Percentiles rank a stretch among this genome's conserved stretches.
These are phyloP conservation scores for Lerema accius DNA, from an alignment of 1,140 invertebrate genomes.

Conservation along the genomic window DNA sequence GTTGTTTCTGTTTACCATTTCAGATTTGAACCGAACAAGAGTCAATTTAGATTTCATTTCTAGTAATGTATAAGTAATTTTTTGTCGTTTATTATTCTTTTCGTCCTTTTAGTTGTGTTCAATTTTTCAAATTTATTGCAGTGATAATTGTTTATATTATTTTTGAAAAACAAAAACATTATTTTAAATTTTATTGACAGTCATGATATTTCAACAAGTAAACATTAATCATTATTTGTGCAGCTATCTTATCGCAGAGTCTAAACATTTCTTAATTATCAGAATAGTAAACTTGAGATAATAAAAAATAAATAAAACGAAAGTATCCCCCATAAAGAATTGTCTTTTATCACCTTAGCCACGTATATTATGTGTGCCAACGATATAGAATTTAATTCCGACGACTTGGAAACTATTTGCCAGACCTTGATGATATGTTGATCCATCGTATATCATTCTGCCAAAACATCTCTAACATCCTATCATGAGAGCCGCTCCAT, in stretches of 20 bases:
- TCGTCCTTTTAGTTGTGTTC: too few relatives aligned
- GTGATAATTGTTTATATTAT: too few relatives aligned
- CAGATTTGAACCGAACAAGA: neutral
- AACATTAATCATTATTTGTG: slow-evolving; percentile 18
- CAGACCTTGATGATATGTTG: slow-evolving; percentile 55
- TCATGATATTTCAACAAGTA: neutral
- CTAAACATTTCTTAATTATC: slow-evolving; percentile 1
- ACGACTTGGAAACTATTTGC: slow-evolving; percentile 49
- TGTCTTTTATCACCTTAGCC: slow-evolving; percentile 14
- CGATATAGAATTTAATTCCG: slow-evolving; percentile 42
- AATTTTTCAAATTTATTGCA: too few relatives aligned
- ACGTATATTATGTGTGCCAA: slow-evolving; percentile 34
- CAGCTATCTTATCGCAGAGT: slow-evolving; percentile 8
- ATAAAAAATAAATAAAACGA: slow-evolving; percentile 22
- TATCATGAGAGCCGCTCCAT: slow-evolving; percentile 39
- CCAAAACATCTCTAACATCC: slow-evolving; percentile 60
- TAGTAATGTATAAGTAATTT: neutral
- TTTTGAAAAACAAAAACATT: too few relatives aligned
- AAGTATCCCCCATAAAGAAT: slow-evolving; percentile 19
- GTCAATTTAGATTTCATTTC: neutral
- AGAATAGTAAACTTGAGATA: slow-evolving; percentile 7
- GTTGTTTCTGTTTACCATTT: neutral
- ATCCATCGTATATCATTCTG: slow-evolving; percentile 57
- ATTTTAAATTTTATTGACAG: slow-evolving; percentile 4
- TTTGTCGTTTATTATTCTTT: too few relatives aligned